Percentiles rank a stretch among this genome's conserved stretches.
Evolutionary conservation across 2,113 vertebrate species (phyloP).

Genomic region (Oenanthe oenanthe): DNA sequence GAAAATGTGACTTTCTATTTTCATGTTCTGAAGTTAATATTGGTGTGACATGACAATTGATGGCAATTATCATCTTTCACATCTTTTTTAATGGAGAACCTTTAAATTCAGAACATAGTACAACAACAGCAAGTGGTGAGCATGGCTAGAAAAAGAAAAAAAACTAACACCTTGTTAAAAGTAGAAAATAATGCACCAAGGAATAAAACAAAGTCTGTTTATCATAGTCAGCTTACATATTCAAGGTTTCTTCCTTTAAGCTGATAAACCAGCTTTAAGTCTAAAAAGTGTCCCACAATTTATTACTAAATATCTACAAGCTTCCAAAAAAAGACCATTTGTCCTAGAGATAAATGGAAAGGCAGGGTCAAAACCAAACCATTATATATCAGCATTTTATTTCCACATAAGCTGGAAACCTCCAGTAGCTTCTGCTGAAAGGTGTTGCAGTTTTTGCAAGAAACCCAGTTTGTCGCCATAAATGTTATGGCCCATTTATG

Average conservation of each 20-base stretch:
- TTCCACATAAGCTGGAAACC: background rate
- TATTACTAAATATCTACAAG: background rate
- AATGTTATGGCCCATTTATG: background rate
- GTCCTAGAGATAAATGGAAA: background rate
- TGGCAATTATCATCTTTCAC: background rate
- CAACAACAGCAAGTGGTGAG: background rate
- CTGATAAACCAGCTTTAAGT: background rate
- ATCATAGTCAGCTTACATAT: background rate
- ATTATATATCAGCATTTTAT: background rate
- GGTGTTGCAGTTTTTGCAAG: background rate
- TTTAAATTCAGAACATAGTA: background rate
- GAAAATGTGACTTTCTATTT: background rate
- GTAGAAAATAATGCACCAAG: background rate
- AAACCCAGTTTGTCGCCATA: background rate
- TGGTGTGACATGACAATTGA: background rate
- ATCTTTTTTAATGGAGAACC: rapidly evolving
- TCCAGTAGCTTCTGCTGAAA: background rate
- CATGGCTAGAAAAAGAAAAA: background rate
- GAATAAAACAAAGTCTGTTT: background rate
- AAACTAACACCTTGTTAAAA: background rate
- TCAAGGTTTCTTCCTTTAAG: background rate
- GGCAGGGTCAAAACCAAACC: background rate
- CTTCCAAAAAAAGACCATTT: background rate
- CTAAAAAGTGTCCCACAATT: background rate
- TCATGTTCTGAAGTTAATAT: background rate